Evolutionary conservation across 2,113 vertebrate genomes (phyloP).

Genomic region (Eublepharis macularius): DNA sequence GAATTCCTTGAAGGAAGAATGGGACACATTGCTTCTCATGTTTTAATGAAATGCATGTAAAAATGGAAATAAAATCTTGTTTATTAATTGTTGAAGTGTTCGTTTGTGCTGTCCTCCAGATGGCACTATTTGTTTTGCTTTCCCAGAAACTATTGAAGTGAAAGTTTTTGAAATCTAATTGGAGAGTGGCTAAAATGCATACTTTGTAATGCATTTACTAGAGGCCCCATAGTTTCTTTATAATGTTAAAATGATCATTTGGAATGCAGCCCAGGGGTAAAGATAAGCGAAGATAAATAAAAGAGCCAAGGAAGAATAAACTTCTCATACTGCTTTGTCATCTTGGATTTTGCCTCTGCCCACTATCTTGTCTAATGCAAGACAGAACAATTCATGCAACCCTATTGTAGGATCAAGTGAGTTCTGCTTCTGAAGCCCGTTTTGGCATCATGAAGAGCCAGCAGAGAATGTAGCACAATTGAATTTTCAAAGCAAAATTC

Average conservation of each 20-base stretch:
- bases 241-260: constrained; percentile 54
- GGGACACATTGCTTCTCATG: rapidly evolving
- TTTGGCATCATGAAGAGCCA: constrained; percentile 67
- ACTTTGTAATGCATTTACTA: constrained; percentile 36
- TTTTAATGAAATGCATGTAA: not conserved
- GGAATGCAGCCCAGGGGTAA: constrained; percentile 32
- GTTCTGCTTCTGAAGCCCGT: constrained; percentile 54
- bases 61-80: not conserved
- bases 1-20: rapidly evolving
- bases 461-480: constrained; percentile 66
- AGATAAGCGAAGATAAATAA: constrained; percentile 59
- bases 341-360: constrained; percentile 29
- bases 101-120: constrained; percentile 50
- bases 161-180: constrained; percentile 13
- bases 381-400: constrained; percentile 50
- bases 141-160: not conserved
- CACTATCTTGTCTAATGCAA: constrained; percentile 43
- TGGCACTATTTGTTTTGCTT: constrained; percentile 49
- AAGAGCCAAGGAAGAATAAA: constrained; percentile 38
- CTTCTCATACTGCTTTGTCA: constrained; percentile 32
- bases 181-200: not conserved
- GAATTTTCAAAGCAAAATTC: constrained; percentile 72
- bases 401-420: constrained; percentile 46
- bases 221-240: constrained; percentile 48
- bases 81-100: not conserved